Conservation (phyloP, 2,797 vertebrate species). For the Dicrostonyx torquatus region DNA sequence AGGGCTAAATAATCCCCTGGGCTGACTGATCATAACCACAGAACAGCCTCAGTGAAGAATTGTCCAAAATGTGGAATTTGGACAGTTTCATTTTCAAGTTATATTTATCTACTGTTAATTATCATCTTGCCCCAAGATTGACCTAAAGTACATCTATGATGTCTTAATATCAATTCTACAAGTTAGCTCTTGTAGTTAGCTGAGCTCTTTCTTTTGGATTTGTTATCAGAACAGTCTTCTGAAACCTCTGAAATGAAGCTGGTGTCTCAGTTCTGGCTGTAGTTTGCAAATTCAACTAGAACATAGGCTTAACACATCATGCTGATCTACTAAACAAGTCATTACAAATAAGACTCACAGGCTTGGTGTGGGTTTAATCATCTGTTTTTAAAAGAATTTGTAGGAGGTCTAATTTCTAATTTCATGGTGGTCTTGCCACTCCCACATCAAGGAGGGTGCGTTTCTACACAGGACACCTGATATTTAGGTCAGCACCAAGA, state of each 20-base stretch:
- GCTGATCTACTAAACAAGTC: not conserved
- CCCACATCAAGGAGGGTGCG: not conserved
- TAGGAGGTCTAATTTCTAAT: not conserved
- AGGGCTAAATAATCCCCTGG: not conserved
- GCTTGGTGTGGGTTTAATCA: not conserved
- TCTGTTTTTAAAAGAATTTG: not conserved
- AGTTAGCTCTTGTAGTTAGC: not conserved
- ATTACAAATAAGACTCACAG: not conserved
- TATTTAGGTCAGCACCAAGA: conserved; percentile 50
- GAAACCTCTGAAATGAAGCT: conserved; percentile 10
- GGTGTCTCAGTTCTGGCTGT: not conserved
- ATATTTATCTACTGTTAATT: not conserved
- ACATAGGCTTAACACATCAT: not conserved
- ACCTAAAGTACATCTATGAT: not conserved
- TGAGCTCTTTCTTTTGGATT: not conserved
- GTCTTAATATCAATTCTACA: not conserved
- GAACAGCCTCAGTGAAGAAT: not conserved
- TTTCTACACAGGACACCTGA: not conserved
- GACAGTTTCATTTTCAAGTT: not conserved
- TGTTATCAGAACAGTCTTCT: not conserved
- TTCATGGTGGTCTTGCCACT: not conserved
- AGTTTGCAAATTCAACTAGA: not conserved
- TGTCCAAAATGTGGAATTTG: not conserved
- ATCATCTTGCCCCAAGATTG: conserved; percentile 2
- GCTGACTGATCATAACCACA: not conserved